phyloP scores from a whole-genome alignment of 2,113 vertebrate species.

The Zosterops pallidus region DNA sequence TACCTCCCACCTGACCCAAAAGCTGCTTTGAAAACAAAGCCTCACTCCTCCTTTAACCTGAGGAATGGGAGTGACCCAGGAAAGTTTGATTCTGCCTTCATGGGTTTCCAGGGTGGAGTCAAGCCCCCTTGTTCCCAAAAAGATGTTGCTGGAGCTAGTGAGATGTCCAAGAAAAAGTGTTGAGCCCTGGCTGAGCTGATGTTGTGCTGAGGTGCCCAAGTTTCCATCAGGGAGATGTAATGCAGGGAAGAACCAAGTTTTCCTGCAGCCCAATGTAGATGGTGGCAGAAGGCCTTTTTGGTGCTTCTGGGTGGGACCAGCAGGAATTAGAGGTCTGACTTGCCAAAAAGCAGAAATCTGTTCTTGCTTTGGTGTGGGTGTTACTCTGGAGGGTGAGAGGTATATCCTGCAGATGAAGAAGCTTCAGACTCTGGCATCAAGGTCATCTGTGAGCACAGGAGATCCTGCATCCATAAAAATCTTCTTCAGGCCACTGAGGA shows the following conservation, averaged over 20 bases:
- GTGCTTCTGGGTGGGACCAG: not conserved
- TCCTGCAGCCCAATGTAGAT: not conserved
- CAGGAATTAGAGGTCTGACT: accelerated
- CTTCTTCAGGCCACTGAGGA: not conserved
- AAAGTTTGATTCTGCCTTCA: not conserved
- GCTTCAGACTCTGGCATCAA: not conserved
- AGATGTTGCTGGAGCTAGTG: not conserved
- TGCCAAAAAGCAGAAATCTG: not conserved
- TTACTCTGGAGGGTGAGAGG: not conserved
- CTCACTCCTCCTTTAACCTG: not conserved
- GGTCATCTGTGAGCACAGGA: not conserved
- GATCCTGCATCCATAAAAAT: not conserved
- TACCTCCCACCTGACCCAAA: not conserved
- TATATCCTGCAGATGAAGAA: not conserved
- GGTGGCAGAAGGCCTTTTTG: not conserved
- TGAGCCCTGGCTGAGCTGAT: not conserved
- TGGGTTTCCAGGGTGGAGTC: not conserved
- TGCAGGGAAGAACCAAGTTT: not conserved
- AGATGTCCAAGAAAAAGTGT: accelerated
- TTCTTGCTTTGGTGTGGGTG: not conserved
- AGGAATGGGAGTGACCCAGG: not conserved
- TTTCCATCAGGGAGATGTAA: not conserved
- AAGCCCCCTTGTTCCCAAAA: not conserved
- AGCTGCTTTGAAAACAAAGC: not conserved
- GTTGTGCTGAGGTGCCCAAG: not conserved